Evolutionary conservation across 2,113 vertebrate species (phyloP).

Genomic region (Alligator sinensis): DNA sequence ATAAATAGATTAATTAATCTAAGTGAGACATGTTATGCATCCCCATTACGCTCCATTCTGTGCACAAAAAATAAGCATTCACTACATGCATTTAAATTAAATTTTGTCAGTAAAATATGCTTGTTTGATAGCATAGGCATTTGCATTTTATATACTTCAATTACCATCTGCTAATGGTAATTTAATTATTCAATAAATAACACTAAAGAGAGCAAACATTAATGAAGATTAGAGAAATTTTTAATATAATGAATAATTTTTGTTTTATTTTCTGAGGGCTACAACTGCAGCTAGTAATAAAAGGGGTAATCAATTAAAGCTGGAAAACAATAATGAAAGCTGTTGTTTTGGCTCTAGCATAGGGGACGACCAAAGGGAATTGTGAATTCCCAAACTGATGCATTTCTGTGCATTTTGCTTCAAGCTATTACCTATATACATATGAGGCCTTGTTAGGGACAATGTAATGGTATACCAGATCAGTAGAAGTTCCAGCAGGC

Average conservation of each 20-base stretch:
- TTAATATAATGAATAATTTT: conserved; percentile 55
- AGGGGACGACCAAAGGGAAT: conserved; percentile 20
- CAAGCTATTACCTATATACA: conserved; percentile 8
- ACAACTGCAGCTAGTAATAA: conserved; percentile 57
- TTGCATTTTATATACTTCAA: conserved; percentile 68
- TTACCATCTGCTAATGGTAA: conserved; percentile 68
- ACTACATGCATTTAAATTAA: conserved; percentile 59
- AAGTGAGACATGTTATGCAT: background rate
- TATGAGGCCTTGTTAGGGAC: background rate
- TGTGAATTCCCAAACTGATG: conserved; percentile 44
- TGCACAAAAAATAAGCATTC: conserved; percentile 47
- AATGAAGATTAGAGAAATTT: conserved; percentile 70
- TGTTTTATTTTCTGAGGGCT: conserved; percentile 56
- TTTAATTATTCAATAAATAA: conserved; percentile 77
- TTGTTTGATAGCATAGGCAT: conserved; percentile 54
- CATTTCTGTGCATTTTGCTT: conserved; percentile 29
- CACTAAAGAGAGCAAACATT: conserved; percentile 65
- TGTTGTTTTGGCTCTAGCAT: conserved; percentile 30
- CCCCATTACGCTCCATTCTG: conserved; percentile 42
- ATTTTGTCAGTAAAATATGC: conserved; percentile 62
- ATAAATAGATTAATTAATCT: conserved; percentile 69
- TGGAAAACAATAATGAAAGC: conserved; percentile 41
- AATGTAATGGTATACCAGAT: background rate
- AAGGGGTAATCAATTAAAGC: conserved; percentile 61
- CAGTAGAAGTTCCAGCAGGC: conserved; percentile 2